Evolutionary conservation across 2,888 invertebrate species (phyloP).

Genomic region (Drosophila neonasuta): DNA sequence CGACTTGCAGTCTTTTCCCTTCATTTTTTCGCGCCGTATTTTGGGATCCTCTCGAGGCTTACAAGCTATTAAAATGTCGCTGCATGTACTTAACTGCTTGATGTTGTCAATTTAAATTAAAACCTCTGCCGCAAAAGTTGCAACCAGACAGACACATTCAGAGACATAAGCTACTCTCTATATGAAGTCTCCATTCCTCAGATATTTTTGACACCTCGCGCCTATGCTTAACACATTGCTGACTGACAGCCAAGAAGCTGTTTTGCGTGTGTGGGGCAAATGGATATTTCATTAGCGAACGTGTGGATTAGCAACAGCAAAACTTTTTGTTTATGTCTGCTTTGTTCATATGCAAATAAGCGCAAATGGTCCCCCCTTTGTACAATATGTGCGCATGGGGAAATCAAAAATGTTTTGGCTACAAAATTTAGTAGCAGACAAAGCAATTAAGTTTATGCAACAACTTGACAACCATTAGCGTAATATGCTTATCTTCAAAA

Average conservation of each 20-base stretch:
- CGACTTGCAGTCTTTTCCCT: background rate
- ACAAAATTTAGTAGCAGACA: constrained; percentile 10
- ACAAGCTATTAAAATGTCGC: constrained; percentile 80
- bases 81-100: constrained; percentile 79
- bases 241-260: constrained; percentile 25
- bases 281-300: constrained; percentile 65
- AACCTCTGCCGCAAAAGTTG: constrained; percentile 74
- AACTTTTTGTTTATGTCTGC: constrained; percentile 69
- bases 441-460: background rate
- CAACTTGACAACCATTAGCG: constrained; percentile 10
- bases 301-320: constrained; percentile 63
- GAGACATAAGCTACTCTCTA: constrained; percentile 45
- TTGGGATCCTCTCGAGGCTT: constrained; percentile 70
- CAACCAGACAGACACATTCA: constrained; percentile 46
- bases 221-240: background rate
- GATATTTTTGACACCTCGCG: background rate
- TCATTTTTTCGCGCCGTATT: constrained; percentile 11
- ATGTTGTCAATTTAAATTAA: constrained; percentile 80
- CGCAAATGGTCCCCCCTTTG: constrained; percentile 18
- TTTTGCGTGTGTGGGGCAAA: constrained; percentile 47
- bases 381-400: constrained; percentile 61
- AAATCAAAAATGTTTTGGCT: constrained; percentile 58
- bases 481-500: constrained; percentile 33
- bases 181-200: constrained; percentile 2
- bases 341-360: constrained; percentile 58